phyloP scores from a whole-genome alignment of 35 echinoderm and acorn worm genomes.

The Diadema setosum region DNA sequence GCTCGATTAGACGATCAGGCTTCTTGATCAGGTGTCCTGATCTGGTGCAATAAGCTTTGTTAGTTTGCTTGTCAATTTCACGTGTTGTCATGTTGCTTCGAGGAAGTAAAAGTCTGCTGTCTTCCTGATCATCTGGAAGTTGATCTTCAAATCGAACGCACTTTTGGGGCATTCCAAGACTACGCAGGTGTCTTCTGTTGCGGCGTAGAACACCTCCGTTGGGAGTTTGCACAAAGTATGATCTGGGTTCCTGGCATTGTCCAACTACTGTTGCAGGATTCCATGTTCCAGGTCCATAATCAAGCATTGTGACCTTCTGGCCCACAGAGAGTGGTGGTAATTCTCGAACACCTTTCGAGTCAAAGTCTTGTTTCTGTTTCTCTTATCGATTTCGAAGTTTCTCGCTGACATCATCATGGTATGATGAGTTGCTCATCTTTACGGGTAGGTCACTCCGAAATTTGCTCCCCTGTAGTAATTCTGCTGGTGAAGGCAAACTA shows the following conservation, averaged over 20 bases:
- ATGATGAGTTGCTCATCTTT: not conserved
- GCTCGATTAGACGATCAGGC: not conserved
- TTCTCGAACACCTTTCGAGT: not conserved
- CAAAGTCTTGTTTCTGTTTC: not conserved
- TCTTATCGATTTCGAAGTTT: not conserved
- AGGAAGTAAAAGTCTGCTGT: too few species aligned
- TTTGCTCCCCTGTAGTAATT: constrained; percentile 22
- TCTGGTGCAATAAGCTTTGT: not conserved
- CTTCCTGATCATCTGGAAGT: not conserved
- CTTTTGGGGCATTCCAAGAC: not conserved
- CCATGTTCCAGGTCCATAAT: constrained; percentile 27
- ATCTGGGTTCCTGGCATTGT: constrained; percentile 35
- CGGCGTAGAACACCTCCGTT: constrained; percentile 28
- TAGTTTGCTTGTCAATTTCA: not conserved
- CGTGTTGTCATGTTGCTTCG: not conserved
- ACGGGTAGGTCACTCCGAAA: constrained; percentile 15
- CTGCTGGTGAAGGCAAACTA: not conserved
- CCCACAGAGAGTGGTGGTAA: constrained; percentile 43
- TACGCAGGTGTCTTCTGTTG: constrained; percentile 30
- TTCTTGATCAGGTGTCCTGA: not conserved
- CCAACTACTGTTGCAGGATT: constrained; percentile 19
- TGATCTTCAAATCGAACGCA: not conserved
- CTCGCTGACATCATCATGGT: not conserved
- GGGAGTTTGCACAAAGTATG: constrained; percentile 17
- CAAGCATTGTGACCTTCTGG: constrained; percentile 6